Conservation (phyloP, 2,797 vertebrate species). For the Channallabes apus region DNA sequence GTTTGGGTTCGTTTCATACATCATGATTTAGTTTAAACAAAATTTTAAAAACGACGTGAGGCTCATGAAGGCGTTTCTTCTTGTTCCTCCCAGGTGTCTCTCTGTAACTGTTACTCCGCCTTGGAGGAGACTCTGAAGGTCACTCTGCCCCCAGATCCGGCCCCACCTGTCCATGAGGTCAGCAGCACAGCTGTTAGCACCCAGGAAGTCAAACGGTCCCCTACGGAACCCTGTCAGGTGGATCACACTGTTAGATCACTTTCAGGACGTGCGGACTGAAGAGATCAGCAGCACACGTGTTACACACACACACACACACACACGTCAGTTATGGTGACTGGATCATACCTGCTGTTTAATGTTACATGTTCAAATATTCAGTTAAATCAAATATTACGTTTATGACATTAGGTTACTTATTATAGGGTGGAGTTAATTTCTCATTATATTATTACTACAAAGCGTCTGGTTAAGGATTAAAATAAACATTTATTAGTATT, state of each 20-base stretch:
- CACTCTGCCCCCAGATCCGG: constrained; percentile 67
- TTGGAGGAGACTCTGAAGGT: constrained; percentile 77
- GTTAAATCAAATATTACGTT: not conserved
- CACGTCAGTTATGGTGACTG: not conserved
- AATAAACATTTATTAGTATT: not conserved
- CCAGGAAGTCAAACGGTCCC: constrained; percentile 72
- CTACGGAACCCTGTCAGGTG: not conserved
- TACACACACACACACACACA: not conserved
- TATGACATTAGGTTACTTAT: not conserved
- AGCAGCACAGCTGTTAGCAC: constrained; percentile 74
- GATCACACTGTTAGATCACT: not conserved
- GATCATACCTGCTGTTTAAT: not conserved
- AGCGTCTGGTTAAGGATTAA: not conserved
- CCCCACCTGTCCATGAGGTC: constrained; percentile 65
- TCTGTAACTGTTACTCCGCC: constrained; percentile 80
- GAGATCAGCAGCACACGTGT: not conserved
- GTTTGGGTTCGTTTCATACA: not conserved
- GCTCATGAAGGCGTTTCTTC: not conserved
- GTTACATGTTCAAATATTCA: not conserved
- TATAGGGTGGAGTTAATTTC: not conserved
- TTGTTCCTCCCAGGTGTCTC: constrained; percentile 73
- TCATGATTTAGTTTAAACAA: not conserved
- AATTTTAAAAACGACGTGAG: too few species aligned
- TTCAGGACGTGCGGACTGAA: not conserved
- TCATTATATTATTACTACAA: too few species aligned